Percentiles rank a stretch among this genome's conserved stretches.
phyloP scores from a whole-genome alignment of 2,797 vertebrate species.

The Salmo trutta region DNA sequence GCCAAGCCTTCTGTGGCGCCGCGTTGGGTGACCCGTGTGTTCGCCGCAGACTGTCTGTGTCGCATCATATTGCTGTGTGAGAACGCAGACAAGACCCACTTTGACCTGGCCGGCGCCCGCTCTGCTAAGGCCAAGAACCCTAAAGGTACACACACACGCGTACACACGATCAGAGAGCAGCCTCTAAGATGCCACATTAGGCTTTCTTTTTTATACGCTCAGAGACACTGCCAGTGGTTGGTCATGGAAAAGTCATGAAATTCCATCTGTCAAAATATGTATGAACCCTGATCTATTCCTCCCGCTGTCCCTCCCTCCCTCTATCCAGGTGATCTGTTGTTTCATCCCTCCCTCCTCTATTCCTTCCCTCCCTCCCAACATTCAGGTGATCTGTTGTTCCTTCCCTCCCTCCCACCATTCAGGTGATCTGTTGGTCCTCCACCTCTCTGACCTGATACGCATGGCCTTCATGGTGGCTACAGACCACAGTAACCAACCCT shows the following conservation, averaged over 20 bases:
- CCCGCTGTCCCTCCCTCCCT: too few species aligned
- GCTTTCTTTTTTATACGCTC: too few species aligned
- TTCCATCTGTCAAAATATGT: neutral
- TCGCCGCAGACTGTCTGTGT: slow-evolving; percentile 95
- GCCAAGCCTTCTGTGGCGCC: slow-evolving; percentile 95
- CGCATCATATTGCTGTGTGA: slow-evolving; percentile 94
- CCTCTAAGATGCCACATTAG: too few species aligned
- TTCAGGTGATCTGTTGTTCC: neutral
- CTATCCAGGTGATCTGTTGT: neutral
- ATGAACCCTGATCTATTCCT: too few species aligned
- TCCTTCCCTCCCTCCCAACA: neutral
- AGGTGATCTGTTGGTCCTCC: slow-evolving; percentile 94
- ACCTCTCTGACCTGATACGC: slow-evolving; percentile 96
- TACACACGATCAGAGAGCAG: too few species aligned
- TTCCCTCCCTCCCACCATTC: slow-evolving; percentile 12
- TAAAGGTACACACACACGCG: slow-evolving; percentile 77
- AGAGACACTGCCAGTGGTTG: too few species aligned
- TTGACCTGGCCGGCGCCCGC: slow-evolving; percentile 90
- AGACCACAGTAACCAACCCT: slow-evolving; percentile 92
- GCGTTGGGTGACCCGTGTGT: slow-evolving; percentile 97
- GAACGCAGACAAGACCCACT: slow-evolving; percentile 88
- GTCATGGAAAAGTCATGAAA: neutral
- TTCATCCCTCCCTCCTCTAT: neutral
- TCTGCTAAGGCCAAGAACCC: slow-evolving; percentile 85
- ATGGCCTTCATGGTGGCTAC: slow-evolving; percentile 99